Percentiles rank a stretch among this genome's conserved stretches.
phyloP scores from a whole-genome alignment of 2,797 vertebrate genomes.

The Typhlichthys eigenmanni region DNA sequence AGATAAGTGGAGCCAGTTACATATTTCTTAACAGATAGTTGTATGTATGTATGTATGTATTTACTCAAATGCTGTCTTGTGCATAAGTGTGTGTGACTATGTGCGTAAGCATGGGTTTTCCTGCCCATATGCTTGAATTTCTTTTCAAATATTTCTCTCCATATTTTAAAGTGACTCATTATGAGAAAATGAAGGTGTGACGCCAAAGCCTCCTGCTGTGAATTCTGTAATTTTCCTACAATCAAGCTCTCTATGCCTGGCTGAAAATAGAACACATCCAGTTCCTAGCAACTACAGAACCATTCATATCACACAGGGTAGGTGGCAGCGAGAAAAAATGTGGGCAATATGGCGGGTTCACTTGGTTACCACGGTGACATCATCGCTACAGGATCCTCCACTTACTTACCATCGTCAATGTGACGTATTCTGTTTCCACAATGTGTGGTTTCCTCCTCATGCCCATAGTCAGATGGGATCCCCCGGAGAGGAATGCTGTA shows the following conservation, averaged over 20 bases:
- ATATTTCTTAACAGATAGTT: background rate
- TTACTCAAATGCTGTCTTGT: background rate
- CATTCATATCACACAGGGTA: too few species aligned
- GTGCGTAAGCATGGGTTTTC: background rate
- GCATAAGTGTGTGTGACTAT: background rate
- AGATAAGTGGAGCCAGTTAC: too few species aligned
- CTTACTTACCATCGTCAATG: too few species aligned
- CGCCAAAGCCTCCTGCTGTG: background rate
- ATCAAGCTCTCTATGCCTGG: conserved; percentile 14
- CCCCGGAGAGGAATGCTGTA: too few species aligned
- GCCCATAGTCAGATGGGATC: too few species aligned
- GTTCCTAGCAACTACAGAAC: background rate
- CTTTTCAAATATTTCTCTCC: background rate
- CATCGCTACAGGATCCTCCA: too few species aligned
- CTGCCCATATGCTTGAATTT: background rate
- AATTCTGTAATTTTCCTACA: conserved; percentile 45
- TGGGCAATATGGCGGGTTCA: too few species aligned
- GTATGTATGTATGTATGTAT: conserved; percentile 1
- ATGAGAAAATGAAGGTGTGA: conserved; percentile 4
- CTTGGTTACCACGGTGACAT: too few species aligned
- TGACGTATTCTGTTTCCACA: too few species aligned
- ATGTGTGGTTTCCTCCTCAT: too few species aligned
- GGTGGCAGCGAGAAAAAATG: too few species aligned
- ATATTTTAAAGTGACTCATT: background rate
- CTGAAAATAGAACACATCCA: conserved; percentile 33